Conservation (phyloP, 1,140 invertebrate species). For the Colletes latitarsis region DNA sequence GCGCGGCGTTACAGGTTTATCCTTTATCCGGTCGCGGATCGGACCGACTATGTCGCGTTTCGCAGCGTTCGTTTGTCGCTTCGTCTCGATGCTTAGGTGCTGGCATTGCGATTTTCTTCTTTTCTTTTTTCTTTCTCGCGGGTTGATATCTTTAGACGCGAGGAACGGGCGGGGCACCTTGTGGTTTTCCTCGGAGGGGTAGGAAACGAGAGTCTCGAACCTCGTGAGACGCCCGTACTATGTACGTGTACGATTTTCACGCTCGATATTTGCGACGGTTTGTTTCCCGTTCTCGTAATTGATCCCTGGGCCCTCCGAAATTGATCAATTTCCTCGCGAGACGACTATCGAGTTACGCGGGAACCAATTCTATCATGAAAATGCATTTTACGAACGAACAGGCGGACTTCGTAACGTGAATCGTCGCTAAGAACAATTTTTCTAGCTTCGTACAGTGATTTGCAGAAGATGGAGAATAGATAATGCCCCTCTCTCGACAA, state of each 20-base stretch:
- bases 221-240: background rate
- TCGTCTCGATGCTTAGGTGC: background rate
- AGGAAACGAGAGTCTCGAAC: background rate
- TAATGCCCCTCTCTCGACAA: too few species aligned
- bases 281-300: background rate
- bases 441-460: too few species aligned
- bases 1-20: background rate
- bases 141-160: conserved; percentile 46
- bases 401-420: too few species aligned
- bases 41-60: background rate
- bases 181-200: conserved; percentile 29
- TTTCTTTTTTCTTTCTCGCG: background rate
- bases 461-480: too few species aligned
- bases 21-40: background rate
- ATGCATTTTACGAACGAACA: too few species aligned
- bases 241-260: background rate
- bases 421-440: too few species aligned
- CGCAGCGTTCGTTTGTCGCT: background rate
- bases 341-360: background rate
- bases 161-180: conserved; percentile 35
- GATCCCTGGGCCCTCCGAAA: background rate
- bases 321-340: conserved; percentile 9
- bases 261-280: background rate
- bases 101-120: background rate
- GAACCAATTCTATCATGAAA: background rate